Evolutionary conservation across 2,113 vertebrate species (phyloP).

Genomic region (Cepphus grylle): DNA sequence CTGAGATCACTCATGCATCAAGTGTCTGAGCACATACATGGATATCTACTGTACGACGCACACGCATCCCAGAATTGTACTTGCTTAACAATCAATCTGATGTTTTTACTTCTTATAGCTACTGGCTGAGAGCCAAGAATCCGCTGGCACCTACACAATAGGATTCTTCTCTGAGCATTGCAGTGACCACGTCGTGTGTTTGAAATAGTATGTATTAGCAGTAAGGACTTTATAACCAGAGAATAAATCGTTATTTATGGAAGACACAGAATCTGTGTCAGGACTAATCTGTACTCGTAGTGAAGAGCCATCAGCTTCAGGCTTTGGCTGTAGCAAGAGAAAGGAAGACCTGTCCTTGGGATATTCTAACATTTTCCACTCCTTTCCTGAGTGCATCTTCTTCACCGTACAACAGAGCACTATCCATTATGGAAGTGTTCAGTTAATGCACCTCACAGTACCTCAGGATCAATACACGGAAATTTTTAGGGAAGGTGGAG

Average conservation of each 20-base stretch:
- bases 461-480: neutral
- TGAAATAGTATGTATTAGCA: neutral
- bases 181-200: neutral
- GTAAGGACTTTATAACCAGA: neutral
- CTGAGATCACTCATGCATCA: neutral
- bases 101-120: neutral
- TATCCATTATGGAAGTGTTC: neutral
- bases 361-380: neutral
- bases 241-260: neutral
- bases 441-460: neutral
- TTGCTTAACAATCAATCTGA: neutral
- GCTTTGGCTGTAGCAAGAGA: neutral
- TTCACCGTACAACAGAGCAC: neutral
- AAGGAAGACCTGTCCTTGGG: neutral
- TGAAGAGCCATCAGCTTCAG: neutral
- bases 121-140: neutral
- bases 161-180: conserved; percentile 3
- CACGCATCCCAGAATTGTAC: neutral
- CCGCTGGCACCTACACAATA: neutral
- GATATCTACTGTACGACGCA: neutral
- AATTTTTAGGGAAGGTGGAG: neutral
- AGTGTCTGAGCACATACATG: neutral
- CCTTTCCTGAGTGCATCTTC: neutral
- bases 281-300: neutral
- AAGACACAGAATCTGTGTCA: neutral